phyloP scores from a whole-genome alignment of 2,797 vertebrate species.

The Capromys pilorides region DNA sequence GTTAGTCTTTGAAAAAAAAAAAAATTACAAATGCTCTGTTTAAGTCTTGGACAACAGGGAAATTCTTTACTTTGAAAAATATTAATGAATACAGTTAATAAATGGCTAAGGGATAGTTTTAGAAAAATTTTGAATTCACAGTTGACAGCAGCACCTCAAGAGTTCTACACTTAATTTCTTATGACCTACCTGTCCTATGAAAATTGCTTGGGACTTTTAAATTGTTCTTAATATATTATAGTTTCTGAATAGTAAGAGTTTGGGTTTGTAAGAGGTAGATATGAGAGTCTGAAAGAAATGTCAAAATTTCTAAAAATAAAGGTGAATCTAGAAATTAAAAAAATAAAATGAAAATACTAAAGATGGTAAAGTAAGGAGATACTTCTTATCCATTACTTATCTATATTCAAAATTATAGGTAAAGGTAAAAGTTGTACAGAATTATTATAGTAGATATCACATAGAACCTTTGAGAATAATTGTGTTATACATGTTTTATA shows the following conservation, averaged over 20 bases:
- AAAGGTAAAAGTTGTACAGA: neutral
- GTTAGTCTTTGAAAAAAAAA: constrained; percentile 34
- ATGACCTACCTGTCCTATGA: neutral
- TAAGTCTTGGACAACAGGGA: neutral
- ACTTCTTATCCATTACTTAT: neutral
- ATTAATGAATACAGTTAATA: neutral
- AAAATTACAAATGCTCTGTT: neutral
- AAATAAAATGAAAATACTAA: neutral
- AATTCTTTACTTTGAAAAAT: neutral
- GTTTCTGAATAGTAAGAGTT: neutral
- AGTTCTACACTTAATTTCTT: neutral
- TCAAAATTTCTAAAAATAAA: neutral
- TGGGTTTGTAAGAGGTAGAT: neutral
- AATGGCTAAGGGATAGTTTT: neutral
- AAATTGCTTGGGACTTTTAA: neutral
- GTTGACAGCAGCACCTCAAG: neutral
- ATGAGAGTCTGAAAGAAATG: neutral
- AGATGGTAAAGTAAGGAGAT: neutral
- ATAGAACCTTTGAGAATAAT: neutral
- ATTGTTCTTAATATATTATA: neutral
- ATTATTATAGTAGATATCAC: neutral
- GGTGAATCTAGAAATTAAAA: neutral
- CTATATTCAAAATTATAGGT: neutral
- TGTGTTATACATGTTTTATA: neutral
- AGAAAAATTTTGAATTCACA: constrained; percentile 8